Evolutionary conservation across 2,888 invertebrate genomes (phyloP).

Genomic region (Plutella xylostella): DNA sequence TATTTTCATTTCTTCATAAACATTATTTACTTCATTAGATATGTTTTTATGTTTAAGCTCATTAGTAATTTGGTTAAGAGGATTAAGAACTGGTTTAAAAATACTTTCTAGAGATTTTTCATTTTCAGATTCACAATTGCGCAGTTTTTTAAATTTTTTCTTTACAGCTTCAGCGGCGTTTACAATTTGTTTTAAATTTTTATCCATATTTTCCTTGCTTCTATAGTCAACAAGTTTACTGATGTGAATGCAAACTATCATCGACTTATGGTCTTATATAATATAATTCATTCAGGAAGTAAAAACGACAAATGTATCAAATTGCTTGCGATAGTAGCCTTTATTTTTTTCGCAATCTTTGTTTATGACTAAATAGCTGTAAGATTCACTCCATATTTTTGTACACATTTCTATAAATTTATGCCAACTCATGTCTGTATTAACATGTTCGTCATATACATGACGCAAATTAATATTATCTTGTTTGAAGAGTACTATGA

Average conservation of each 20-base stretch:
- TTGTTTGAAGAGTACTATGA: conserved; percentile 12
- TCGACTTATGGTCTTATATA: not conserved
- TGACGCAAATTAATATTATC: conserved; percentile 14
- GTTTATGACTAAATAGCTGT: too few species aligned
- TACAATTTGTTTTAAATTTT: too few species aligned
- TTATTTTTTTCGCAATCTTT: too few species aligned
- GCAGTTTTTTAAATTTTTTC: not conserved
- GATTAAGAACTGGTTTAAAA: not conserved
- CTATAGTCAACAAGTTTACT: not conserved
- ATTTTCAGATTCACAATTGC: not conserved
- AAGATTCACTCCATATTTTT: conserved; percentile 6
- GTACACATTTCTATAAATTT: conserved; percentile 12
- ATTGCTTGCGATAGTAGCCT: conserved; percentile 17
- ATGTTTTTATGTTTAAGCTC: not conserved
- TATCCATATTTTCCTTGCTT: not conserved
- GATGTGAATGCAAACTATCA: not conserved
- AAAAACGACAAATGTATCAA: conserved; percentile 8
- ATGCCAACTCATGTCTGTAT: too few species aligned
- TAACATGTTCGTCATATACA: conserved; percentile 19
- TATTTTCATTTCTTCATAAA: not conserved
- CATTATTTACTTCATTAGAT: not conserved
- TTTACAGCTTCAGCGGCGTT: not conserved
- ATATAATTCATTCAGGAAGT: not conserved
- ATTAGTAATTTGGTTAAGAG: not conserved
- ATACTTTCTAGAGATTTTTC: not conserved